Conservation (phyloP, 2,797 vertebrate species). For the Remorina albescens region DNA sequence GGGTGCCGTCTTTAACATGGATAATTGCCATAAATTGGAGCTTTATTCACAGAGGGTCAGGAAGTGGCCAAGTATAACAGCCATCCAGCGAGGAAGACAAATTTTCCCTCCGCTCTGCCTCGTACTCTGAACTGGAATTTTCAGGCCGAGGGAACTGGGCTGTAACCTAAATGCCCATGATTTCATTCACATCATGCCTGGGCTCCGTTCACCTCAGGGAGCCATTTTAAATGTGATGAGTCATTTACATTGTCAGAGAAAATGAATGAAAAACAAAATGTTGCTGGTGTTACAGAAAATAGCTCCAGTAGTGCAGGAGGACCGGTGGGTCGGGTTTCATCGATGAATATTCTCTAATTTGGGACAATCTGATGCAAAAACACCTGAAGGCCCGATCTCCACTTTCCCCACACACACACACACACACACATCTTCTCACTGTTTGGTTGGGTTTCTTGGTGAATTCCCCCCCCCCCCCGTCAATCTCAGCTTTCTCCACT, state of each 20-base stretch:
- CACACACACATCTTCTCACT: slow-evolving; percentile 22
- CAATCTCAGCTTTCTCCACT: slow-evolving; percentile 66
- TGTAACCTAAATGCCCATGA: slow-evolving; percentile 71
- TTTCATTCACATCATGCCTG: slow-evolving; percentile 70
- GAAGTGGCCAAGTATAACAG: slow-evolving; percentile 75
- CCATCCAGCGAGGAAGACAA: slow-evolving; percentile 68
- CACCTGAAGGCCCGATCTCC: slow-evolving; percentile 27
- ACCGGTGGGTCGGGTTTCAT: slow-evolving; percentile 58
- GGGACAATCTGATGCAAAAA: slow-evolving; percentile 52
- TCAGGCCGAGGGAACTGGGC: slow-evolving; percentile 55
- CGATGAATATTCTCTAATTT: slow-evolving; percentile 57
- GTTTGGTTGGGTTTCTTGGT: slow-evolving; percentile 41
- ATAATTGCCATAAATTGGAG: slow-evolving; percentile 78
- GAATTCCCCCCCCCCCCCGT: slow-evolving; percentile 44
- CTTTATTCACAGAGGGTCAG: slow-evolving; percentile 77
- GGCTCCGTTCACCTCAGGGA: slow-evolving; percentile 66
- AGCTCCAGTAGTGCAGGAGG: slow-evolving; percentile 52
- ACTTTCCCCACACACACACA: slow-evolving; percentile 35
- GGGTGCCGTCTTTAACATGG: slow-evolving; percentile 68
- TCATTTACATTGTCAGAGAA: slow-evolving; percentile 79
- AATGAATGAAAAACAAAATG: slow-evolving; percentile 79
- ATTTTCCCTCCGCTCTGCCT: slow-evolving; percentile 64
- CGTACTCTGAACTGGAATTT: slow-evolving; percentile 49
- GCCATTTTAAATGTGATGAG: slow-evolving; percentile 74
- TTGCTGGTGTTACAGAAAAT: slow-evolving; percentile 67